Evolutionary conservation across 2,888 invertebrate genomes (phyloP).

Genomic region (Tuberolachnus salignus): DNA sequence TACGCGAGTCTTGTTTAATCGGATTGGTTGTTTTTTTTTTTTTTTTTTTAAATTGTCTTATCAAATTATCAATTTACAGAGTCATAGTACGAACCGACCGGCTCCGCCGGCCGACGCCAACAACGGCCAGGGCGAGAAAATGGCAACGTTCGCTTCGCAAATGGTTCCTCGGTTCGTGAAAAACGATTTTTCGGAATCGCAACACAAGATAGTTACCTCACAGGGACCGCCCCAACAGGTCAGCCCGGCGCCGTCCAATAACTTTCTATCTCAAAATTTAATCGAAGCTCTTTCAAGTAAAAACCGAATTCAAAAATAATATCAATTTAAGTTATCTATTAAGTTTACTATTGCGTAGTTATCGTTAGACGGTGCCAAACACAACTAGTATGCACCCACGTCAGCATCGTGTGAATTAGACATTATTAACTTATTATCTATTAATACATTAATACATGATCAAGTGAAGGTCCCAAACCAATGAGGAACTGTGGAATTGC

Average conservation of each 20-base stretch:
- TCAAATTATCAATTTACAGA: slow-evolving; percentile 1
- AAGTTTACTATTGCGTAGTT: too few species aligned
- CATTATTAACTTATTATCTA: too few species aligned
- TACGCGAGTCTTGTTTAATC: background rate
- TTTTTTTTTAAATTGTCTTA: background rate
- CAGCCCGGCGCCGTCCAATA: background rate
- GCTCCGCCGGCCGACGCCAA: background rate
- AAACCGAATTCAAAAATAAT: background rate
- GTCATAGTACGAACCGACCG: background rate
- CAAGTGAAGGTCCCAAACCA: too few species aligned
- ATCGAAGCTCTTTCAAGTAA: slow-evolving; percentile 5
- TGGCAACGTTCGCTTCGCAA: background rate
- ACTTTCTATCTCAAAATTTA: slow-evolving; percentile 7
- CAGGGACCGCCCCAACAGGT: slow-evolving; percentile 10
- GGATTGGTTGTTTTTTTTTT: too few species aligned
- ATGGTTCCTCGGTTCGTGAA: background rate
- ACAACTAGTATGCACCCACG: too few species aligned
- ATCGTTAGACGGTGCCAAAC: too few species aligned
- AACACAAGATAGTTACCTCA: background rate
- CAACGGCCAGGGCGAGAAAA: background rate
- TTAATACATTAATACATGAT: too few species aligned
- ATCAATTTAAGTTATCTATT: too few species aligned
- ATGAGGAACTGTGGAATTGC: too few species aligned
- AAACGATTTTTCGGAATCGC: slow-evolving; percentile 7
- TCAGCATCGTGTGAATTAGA: too few species aligned